Conservation (phyloP, 2,797 vertebrate species). For the Acanthiza pusilla region DNA sequence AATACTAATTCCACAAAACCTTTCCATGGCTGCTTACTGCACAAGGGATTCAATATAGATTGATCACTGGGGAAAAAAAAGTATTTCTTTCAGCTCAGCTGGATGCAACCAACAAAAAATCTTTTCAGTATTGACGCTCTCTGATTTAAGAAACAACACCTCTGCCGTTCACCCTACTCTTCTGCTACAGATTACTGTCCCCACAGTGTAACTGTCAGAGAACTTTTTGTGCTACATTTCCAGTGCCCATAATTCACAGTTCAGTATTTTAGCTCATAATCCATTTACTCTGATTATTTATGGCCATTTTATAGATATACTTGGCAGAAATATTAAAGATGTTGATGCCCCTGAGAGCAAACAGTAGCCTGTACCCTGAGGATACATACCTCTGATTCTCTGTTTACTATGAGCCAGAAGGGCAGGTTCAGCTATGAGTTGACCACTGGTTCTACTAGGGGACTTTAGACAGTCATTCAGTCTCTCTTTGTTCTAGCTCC, state of each 20-base stretch:
- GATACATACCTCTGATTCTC: neutral
- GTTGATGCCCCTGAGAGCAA: neutral
- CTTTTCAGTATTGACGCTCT: neutral
- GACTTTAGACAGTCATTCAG: neutral
- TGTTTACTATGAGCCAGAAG: neutral
- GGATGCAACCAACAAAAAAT: neutral
- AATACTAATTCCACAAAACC: conserved; percentile 41
- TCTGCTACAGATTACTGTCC: neutral
- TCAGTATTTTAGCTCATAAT: neutral
- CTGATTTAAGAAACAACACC: neutral
- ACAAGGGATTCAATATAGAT: conserved; percentile 10
- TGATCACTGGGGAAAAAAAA: neutral
- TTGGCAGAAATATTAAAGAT: neutral
- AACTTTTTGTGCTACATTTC: neutral
- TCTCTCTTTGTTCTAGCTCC: neutral
- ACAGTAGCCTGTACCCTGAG: neutral
- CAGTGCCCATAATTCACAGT: neutral
- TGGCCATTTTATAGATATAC: neutral
- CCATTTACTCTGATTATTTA: neutral
- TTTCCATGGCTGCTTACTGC: conserved; percentile 29
- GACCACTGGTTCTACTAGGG: neutral
- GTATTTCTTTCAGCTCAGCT: neutral
- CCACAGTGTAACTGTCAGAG: neutral
- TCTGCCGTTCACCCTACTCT: neutral
- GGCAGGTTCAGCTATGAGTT: neutral